A percentile compares a stretch with the other conserved stretches of the same genome.
Evolutionary conservation across 2,113 vertebrate genomes (phyloP).

Genomic region (Catharus minimus): DNA sequence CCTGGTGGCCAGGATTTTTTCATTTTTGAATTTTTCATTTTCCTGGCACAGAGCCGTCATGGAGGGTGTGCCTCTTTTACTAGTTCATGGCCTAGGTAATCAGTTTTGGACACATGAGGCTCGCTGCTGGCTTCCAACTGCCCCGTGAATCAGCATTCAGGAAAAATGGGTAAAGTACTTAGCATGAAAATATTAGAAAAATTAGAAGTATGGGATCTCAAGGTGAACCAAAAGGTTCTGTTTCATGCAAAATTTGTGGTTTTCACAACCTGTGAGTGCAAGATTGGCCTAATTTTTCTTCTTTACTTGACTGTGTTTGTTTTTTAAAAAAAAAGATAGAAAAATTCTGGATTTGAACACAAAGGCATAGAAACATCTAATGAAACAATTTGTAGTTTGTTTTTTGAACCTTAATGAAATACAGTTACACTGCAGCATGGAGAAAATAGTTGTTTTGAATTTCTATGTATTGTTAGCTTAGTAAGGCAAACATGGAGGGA

Average conservation of each 20-base stretch:
- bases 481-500: neutral
- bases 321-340: neutral
- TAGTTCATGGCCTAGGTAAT: neutral
- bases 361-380: neutral
- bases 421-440: neutral
- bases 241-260: neutral
- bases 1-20: neutral
- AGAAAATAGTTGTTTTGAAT: neutral
- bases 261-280: neutral
- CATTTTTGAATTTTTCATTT: neutral
- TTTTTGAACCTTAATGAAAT: neutral
- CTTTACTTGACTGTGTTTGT: neutral
- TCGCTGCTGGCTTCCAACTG: neutral
- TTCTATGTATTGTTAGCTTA: neutral
- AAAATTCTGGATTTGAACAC: neutral
- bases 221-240: neutral
- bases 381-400: accelerated
- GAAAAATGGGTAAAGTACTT: neutral
- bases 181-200: neutral
- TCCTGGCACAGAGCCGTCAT: neutral
- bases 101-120: neutral
- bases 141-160: accelerated
- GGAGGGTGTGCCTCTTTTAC: neutral
- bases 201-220: neutral
- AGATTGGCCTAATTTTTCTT: neutral